phyloP scores from a whole-genome alignment of 2,888 invertebrate genomes.

The Drosophila kokeensis region DNA sequence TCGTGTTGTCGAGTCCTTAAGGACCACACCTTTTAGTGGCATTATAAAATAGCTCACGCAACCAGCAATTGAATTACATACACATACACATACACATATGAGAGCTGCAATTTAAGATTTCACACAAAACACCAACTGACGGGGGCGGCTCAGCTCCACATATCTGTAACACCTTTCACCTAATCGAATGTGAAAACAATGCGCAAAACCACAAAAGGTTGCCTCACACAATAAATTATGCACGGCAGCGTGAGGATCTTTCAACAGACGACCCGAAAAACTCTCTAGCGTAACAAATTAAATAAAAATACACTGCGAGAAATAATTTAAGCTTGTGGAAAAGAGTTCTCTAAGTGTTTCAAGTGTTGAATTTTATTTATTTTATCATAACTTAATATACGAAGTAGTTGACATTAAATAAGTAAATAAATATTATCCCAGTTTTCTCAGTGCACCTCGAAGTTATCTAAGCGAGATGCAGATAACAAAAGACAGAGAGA shows the following conservation, averaged over 20 bases:
- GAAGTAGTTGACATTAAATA: background rate
- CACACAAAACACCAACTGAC: constrained; percentile 55
- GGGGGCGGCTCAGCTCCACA: background rate
- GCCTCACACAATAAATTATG: constrained; percentile 70
- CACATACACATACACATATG: background rate
- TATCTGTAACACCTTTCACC: constrained; percentile 65
- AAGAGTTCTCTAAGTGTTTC: background rate
- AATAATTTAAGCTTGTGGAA: background rate
- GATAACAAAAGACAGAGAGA: constrained; percentile 2
- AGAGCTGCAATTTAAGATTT: constrained; percentile 73
- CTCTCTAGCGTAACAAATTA: constrained; percentile 70
- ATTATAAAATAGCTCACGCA: constrained; percentile 68
- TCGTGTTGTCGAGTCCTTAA: constrained; percentile 4
- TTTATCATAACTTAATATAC: background rate
- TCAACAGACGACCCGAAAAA: constrained; percentile 49
- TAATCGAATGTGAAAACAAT: constrained; percentile 67
- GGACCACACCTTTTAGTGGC: constrained; percentile 38
- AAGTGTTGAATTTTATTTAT: background rate
- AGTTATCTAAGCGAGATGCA: constrained; percentile 25
- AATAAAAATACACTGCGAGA: constrained; percentile 56
- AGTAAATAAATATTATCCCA: background rate
- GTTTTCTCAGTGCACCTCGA: constrained; percentile 5
- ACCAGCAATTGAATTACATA: constrained; percentile 61
- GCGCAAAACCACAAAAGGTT: constrained; percentile 63
- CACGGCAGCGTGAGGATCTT: constrained; percentile 68